A percentile compares a stretch with the other conserved stretches of the same genome.
Evolutionary conservation across 2,888 invertebrate genomes (phyloP).

Genomic region (Hofmannophila pseudospretella): DNA sequence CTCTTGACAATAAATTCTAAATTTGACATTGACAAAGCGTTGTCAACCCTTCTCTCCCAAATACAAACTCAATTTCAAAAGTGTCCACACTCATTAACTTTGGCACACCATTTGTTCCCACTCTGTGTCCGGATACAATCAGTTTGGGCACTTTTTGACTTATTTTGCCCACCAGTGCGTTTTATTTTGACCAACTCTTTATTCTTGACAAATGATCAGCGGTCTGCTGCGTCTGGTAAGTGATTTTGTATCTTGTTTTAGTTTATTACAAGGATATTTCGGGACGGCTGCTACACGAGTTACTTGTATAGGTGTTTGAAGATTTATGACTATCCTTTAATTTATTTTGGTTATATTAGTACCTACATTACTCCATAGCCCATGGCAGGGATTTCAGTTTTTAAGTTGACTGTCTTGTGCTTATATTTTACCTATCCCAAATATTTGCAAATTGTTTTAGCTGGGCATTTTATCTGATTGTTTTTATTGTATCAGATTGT

Average conservation of each 20-base stretch:
- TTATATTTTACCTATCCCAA: too few relatives aligned
- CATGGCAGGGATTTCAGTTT: too few relatives aligned
- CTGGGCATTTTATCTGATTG: too few relatives aligned
- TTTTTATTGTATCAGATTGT: too few relatives aligned
- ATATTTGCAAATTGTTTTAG: too few relatives aligned
- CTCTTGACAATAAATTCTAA: too few relatives aligned
- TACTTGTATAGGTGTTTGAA: conserved; percentile 19
- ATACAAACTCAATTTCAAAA: conserved; percentile 3
- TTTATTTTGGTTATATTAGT: conserved; percentile 3
- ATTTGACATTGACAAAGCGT: neutral
- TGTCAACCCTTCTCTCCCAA: neutral
- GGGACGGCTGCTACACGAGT: conserved; percentile 30
- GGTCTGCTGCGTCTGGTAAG: conserved; percentile 16
- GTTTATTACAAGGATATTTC: conserved; percentile 32
- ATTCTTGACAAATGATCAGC: conserved; percentile 35
- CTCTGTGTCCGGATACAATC: conserved; percentile 14
- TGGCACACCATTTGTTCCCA: conserved; percentile 13
- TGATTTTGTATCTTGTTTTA: conserved; percentile 24
- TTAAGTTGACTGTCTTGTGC: too few relatives aligned
- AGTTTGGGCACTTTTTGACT: conserved; percentile 9
- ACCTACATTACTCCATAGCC: neutral
- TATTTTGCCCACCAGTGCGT: conserved; percentile 7
- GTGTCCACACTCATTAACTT: conserved; percentile 12
- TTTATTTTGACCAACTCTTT: conserved; percentile 16
- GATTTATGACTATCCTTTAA: conserved; percentile 22